Evolutionary conservation across 2,113 vertebrate genomes (phyloP).

Genomic region (Engraulis encrasicolus): DNA sequence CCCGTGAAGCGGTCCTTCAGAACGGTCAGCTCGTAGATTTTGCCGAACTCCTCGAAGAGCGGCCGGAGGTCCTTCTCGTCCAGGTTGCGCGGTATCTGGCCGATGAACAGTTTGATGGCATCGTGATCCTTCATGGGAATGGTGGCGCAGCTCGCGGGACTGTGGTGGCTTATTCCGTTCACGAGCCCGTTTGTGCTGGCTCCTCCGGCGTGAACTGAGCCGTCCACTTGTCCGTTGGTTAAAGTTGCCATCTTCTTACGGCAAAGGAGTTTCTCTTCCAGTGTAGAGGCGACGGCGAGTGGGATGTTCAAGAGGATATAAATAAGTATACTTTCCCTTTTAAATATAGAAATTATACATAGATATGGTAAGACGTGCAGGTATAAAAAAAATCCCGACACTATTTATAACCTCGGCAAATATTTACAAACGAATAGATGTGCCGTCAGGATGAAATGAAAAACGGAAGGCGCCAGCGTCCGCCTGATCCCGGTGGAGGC

Average conservation of each 20-base stretch:
- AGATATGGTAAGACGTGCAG: conserved; percentile 51
- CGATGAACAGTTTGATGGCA: conserved; percentile 99
- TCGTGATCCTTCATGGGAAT: conserved; percentile 99
- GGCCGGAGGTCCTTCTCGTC: conserved; percentile 99
- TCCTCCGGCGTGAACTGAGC: conserved; percentile 89
- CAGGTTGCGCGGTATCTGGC: conserved; percentile 99
- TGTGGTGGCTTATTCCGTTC: conserved; percentile 99
- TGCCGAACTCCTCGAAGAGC: conserved; percentile 99
- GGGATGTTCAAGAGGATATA: conserved; percentile 39
- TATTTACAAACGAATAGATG: conserved; percentile 77
- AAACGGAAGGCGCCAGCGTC: conserved; percentile 68
- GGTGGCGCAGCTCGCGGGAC: conserved; percentile 94
- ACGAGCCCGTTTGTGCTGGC: conserved; percentile 94
- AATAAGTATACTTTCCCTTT: conserved; percentile 10
- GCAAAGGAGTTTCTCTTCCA: conserved; percentile 65
- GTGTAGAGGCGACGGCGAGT: conserved; percentile 46
- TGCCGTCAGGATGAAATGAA: conserved; percentile 71
- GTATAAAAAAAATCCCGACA: conserved; percentile 57
- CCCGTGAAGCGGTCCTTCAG: conserved; percentile 99
- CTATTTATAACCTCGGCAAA: conserved; percentile 70
- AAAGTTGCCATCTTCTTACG: conserved; percentile 97
- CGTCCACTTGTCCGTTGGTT: conserved; percentile 98
- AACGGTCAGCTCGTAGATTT: conserved; percentile 99
- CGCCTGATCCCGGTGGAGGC: conserved; percentile 72
- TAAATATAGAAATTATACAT: conserved; percentile 10